phyloP scores from a whole-genome alignment of 2,888 invertebrate species.

The Ptychoptera albimana region DNA sequence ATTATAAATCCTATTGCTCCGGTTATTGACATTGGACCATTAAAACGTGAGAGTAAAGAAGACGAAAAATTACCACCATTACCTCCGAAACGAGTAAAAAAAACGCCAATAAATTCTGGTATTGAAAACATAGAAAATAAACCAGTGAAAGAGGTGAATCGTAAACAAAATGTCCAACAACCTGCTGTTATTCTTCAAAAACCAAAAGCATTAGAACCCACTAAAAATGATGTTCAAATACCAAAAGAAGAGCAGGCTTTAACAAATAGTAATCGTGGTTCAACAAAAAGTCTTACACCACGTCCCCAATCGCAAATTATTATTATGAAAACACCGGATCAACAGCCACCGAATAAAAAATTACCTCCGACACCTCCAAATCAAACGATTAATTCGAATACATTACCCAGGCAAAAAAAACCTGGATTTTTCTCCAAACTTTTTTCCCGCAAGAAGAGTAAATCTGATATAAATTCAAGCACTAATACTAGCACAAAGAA shows the following conservation, averaged over 20 bases:
- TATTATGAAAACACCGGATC: conserved; percentile 26
- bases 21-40: conserved; percentile 33
- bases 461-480: conserved; percentile 28
- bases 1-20: conserved; percentile 31
- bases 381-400: conserved; percentile 21
- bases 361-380: conserved; percentile 34
- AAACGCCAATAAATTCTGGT: conserved; percentile 21
- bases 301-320: conserved; percentile 20
- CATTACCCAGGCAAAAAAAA: conserved; percentile 40
- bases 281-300: conserved; percentile 13
- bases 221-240: background rate
- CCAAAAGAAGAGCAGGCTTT: too few relatives aligned
- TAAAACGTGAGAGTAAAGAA: conserved; percentile 37
- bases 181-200: background rate
- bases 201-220: conserved; percentile 4
- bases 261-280: conserved; percentile 1
- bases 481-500: conserved; percentile 5
- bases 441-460: conserved; percentile 39
- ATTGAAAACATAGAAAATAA: conserved; percentile 24
- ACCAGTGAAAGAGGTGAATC: conserved; percentile 18
- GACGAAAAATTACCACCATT: conserved; percentile 53
- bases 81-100: conserved; percentile 62
- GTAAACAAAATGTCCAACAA: background rate
- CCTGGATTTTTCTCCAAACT: conserved; percentile 46
- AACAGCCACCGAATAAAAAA: conserved; percentile 36